These are phyloP conservation scores for Villa cingulata DNA, from an alignment of 2,888 invertebrate genomes.

Conservation along the genomic window DNA sequence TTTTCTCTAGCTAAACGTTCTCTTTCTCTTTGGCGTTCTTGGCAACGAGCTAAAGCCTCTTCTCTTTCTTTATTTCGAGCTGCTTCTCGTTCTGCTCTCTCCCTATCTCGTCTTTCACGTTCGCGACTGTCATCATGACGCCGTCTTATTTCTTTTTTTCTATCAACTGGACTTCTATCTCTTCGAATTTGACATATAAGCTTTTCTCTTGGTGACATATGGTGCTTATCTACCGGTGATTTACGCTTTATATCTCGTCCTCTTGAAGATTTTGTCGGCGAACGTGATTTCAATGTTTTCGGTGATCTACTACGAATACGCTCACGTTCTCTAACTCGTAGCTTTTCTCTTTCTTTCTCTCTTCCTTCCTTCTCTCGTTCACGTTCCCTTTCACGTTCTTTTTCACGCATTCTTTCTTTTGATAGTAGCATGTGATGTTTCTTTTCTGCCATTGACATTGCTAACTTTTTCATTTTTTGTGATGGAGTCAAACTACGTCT, in stretches of 20 bases:
- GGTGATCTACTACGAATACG: slow-evolving; percentile 37
- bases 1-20: slow-evolving; percentile 37
- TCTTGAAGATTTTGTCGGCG: slow-evolving; percentile 39
- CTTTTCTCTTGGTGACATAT: slow-evolving; percentile 32
- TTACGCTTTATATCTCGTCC: slow-evolving; percentile 38
- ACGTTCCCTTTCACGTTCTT: slow-evolving; percentile 38
- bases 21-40: slow-evolving; percentile 45
- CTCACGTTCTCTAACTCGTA: slow-evolving; percentile 33
- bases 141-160: slow-evolving; percentile 22
- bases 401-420: slow-evolving; percentile 26
- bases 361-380: slow-evolving; percentile 37
- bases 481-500: slow-evolving; percentile 14
- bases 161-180: slow-evolving; percentile 26
- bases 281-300: slow-evolving; percentile 42
- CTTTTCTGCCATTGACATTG: slow-evolving; percentile 20
- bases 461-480: slow-evolving; percentile 28
- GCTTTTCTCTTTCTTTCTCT: slow-evolving; percentile 40
- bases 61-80: slow-evolving; percentile 47
- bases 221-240: slow-evolving; percentile 21
- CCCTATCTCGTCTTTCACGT: slow-evolving; percentile 43
- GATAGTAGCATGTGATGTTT: slow-evolving; percentile 28
- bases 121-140: slow-evolving; percentile 37
- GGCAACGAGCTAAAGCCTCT: slow-evolving; percentile 52
- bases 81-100: slow-evolving; percentile 41
- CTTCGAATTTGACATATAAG: slow-evolving; percentile 32